Conservation (phyloP, 2,888 invertebrate species). For the Leptopilina syphax region DNA sequence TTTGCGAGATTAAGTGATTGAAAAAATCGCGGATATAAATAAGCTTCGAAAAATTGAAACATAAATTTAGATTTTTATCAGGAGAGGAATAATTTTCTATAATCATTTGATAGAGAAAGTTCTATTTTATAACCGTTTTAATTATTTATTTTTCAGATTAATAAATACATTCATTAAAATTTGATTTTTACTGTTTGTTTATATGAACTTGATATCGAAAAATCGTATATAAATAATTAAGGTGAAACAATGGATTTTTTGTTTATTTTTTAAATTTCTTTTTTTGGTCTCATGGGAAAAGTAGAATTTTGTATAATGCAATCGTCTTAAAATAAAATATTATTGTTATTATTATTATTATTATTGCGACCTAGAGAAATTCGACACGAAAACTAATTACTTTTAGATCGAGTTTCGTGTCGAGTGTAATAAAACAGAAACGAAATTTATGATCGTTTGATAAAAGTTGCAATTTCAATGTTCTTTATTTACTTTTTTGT, state of each 20-base stretch:
- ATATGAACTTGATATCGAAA: too few species aligned
- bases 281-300: background rate
- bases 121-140: too few species aligned
- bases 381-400: background rate
- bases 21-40: too few species aligned
- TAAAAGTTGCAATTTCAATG: background rate
- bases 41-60: too few species aligned
- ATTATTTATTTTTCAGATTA: too few species aligned
- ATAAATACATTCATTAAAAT: too few species aligned
- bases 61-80: too few species aligned
- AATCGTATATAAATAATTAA: too few species aligned
- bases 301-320: background rate
- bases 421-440: slow-evolving; percentile 1
- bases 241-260: too few species aligned
- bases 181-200: too few species aligned
- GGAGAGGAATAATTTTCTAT: background rate
- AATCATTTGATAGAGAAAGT: slow-evolving; percentile 16
- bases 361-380: background rate
- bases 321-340: background rate
- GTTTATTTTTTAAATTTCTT: too few species aligned
- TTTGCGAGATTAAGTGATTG: too few species aligned
- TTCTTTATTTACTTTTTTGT: background rate
- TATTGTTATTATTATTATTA: background rate
- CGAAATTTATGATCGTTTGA: slow-evolving; percentile 5
- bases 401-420: slow-evolving; percentile 5